A percentile compares a stretch with the other conserved stretches of the same genome.
Conservation (phyloP, 2,113 vertebrate genomes). For the Carettochelys insculpta region DNA sequence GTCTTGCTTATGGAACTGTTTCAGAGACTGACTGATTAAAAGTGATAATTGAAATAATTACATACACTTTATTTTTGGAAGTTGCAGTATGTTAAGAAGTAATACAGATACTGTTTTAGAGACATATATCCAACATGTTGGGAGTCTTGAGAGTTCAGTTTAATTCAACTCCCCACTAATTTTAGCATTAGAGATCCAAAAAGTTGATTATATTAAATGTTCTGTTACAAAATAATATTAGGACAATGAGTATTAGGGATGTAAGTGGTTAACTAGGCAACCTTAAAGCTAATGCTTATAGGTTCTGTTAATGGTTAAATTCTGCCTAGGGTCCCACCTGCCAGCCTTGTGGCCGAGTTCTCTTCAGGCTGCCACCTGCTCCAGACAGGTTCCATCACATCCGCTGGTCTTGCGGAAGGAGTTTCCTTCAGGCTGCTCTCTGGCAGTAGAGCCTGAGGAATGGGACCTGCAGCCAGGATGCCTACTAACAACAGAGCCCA, state of each 20-base stretch:
- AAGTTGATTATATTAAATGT: neutral
- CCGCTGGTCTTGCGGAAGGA: too few relatives aligned
- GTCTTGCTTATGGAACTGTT: neutral
- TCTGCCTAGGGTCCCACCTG: too few relatives aligned
- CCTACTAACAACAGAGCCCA: too few relatives aligned
- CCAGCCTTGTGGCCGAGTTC: too few relatives aligned
- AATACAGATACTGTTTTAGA: neutral
- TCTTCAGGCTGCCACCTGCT: too few relatives aligned
- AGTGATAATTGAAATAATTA: neutral
- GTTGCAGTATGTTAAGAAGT: neutral
- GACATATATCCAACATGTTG: accelerated
- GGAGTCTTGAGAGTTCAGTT: neutral
- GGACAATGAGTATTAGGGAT: neutral
- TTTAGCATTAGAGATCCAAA: neutral
- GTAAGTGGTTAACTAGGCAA: too few relatives aligned
- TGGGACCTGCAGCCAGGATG: too few relatives aligned
- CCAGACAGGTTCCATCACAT: too few relatives aligned
- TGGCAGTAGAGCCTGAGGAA: too few relatives aligned
- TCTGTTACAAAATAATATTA: neutral
- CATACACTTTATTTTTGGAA: accelerated
- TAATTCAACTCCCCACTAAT: neutral
- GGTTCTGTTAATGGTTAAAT: too few relatives aligned
- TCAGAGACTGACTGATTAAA: neutral
- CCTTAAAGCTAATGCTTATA: too few relatives aligned
- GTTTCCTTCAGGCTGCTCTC: too few relatives aligned